Evolutionary conservation across 2,888 invertebrate genomes (phyloP).

Genomic region (Iphiclides podalirius): DNA sequence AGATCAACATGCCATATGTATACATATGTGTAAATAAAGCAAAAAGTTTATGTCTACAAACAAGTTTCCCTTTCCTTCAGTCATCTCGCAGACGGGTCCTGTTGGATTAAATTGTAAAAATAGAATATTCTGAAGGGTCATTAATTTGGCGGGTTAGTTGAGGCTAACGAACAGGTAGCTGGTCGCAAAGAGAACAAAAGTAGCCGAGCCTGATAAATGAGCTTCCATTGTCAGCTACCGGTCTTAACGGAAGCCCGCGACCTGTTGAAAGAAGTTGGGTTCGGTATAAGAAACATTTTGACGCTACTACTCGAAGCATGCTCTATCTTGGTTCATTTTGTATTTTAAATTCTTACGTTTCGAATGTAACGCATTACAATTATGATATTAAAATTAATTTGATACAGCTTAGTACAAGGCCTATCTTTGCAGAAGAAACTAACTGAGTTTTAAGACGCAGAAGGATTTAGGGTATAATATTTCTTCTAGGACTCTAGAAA

Average conservation of each 20-base stretch:
- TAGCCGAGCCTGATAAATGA: conserved; percentile 40
- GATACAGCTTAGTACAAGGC: background rate
- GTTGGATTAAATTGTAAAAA: conserved; percentile 10
- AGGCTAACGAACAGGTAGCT: conserved; percentile 39
- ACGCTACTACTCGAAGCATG: too few relatives aligned
- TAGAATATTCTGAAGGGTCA: conserved; percentile 26
- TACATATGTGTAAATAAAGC: too few relatives aligned
- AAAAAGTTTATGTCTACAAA: too few relatives aligned
- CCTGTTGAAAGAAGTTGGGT: conserved; percentile 12
- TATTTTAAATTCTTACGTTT: background rate
- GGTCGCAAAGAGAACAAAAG: conserved; percentile 28
- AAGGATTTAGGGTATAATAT: too few relatives aligned
- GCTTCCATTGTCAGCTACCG: conserved; percentile 45
- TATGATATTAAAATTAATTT: background rate
- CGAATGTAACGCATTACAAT: too few relatives aligned
- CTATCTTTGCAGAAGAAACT: background rate
- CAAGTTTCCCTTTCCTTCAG: background rate
- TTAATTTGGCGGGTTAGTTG: conserved; percentile 33
- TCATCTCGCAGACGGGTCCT: background rate
- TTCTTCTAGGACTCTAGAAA: too few relatives aligned
- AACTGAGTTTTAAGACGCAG: too few relatives aligned
- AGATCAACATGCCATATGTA: too few relatives aligned
- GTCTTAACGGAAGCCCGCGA: conserved; percentile 34
- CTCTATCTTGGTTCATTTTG: too few relatives aligned
- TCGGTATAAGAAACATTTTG: too few relatives aligned